These are phyloP conservation scores for Sardina pilchardus DNA, from an alignment of 2,113 vertebrate genomes.

Conservation along the genomic window DNA sequence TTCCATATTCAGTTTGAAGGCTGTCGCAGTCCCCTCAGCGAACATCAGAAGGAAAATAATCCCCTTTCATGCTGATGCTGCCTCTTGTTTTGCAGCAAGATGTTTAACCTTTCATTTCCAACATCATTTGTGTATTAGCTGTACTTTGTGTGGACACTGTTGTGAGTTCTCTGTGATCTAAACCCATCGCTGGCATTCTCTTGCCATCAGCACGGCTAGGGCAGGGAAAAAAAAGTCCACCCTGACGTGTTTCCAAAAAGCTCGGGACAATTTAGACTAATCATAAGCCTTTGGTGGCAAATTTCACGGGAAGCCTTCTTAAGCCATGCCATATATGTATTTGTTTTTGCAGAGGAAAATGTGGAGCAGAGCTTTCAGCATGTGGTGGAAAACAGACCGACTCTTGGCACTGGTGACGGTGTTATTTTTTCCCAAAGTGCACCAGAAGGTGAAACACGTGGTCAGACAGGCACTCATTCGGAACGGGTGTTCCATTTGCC, in stretches of 20 bases:
- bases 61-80: slow-evolving; percentile 4
- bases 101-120: slow-evolving; percentile 17
- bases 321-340: slow-evolving; percentile 11
- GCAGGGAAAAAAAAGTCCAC: not conserved
- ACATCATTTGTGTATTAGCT: not conserved
- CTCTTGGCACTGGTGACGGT: slow-evolving; percentile 22
- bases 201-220: not conserved
- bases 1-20: slow-evolving; percentile 34
- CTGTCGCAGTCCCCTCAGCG: slow-evolving; percentile 1
- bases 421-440: slow-evolving; percentile 33
- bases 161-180: not conserved
- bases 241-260: not conserved
- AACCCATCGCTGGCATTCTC: not conserved
- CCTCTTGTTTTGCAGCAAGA: not conserved
- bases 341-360: slow-evolving; percentile 9
- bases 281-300: slow-evolving; percentile 6
- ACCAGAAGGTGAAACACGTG: slow-evolving; percentile 44
- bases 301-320: slow-evolving; percentile 1
- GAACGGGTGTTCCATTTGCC: slow-evolving; percentile 34
- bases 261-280: slow-evolving; percentile 1
- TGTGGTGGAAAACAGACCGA: slow-evolving; percentile 10
- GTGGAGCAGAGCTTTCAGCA: slow-evolving; percentile 23
- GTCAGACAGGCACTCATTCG: slow-evolving; percentile 33
- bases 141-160: not conserved
- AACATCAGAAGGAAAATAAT: slow-evolving; percentile 28